Conservation (phyloP, 2,797 vertebrate genomes). For the Cephalopachus bancanus region DNA sequence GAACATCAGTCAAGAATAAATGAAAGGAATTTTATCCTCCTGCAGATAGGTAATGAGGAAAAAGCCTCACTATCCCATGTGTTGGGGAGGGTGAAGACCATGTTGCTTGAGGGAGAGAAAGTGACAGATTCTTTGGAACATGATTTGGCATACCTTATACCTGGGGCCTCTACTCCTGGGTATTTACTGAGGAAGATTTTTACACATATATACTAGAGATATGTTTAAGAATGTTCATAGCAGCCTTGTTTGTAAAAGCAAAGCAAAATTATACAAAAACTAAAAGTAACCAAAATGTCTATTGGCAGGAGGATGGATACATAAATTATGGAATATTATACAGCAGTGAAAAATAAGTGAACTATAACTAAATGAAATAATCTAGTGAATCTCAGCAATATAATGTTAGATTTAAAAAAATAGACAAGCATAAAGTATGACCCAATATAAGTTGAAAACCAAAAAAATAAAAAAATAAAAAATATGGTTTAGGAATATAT, state of each 20-base stretch:
- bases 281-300: background rate
- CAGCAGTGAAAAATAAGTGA: background rate
- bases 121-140: background rate
- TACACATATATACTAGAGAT: background rate
- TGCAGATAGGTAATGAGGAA: background rate
- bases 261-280: background rate
- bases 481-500: background rate
- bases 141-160: background rate
- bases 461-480: background rate
- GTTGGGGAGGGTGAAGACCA: background rate
- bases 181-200: background rate
- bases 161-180: background rate
- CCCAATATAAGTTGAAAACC: background rate
- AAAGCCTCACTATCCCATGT: background rate
- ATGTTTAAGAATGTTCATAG: background rate
- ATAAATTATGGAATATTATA: constrained; percentile 29
- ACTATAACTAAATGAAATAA: background rate
- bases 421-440: background rate
- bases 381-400: constrained; percentile 38
- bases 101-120: background rate
- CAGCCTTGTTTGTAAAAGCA: background rate
- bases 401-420: background rate
- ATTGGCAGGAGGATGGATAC: background rate
- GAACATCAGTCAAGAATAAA: constrained; percentile 4
- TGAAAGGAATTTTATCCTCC: constrained; percentile 18